A percentile compares a stretch with the other conserved stretches of the same genome.
Evolutionary conservation across 2,888 invertebrate species (phyloP).

Genomic region (Diaphora mendica): DNA sequence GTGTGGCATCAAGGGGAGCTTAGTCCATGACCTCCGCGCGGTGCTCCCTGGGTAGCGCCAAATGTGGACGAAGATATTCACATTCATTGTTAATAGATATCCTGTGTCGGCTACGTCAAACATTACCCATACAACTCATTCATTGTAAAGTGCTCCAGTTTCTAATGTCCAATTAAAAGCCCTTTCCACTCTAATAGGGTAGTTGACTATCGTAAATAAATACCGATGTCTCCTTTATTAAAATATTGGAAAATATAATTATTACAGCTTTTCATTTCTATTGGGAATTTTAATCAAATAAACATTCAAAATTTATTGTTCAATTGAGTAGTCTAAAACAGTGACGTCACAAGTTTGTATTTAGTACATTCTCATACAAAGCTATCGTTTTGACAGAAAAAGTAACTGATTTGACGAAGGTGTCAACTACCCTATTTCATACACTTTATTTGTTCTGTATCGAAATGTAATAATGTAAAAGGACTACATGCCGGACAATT

Average conservation of each 20-base stretch:
- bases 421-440: too few relatives aligned
- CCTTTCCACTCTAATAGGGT: conserved; percentile 24
- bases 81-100: conserved; percentile 60
- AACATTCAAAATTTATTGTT: too few relatives aligned
- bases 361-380: background rate
- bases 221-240: too few relatives aligned
- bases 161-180: conserved; percentile 31
- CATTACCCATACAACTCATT: conserved; percentile 28
- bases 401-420: too few relatives aligned
- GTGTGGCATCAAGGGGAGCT: conserved; percentile 81
- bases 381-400: too few relatives aligned
- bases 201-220: too few relatives aligned
- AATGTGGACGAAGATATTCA: conserved; percentile 79
- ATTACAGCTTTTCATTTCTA: too few relatives aligned
- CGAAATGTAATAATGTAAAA: conserved; percentile 23
- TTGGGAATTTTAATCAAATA: too few relatives aligned
- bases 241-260: too few relatives aligned
- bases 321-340: too few relatives aligned
- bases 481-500: conserved; percentile 22
- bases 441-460: conserved; percentile 34
- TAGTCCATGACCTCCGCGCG: conserved; percentile 85
- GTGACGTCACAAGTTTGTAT: too few relatives aligned
- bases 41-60: conserved; percentile 86
- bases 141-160: conserved; percentile 43
- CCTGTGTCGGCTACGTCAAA: conserved; percentile 26